Evolutionary conservation across 1,140 invertebrate genomes (phyloP), one percentile per base, ranked within the genome.

Genomic region (Drosophila albomicans): DNA sequence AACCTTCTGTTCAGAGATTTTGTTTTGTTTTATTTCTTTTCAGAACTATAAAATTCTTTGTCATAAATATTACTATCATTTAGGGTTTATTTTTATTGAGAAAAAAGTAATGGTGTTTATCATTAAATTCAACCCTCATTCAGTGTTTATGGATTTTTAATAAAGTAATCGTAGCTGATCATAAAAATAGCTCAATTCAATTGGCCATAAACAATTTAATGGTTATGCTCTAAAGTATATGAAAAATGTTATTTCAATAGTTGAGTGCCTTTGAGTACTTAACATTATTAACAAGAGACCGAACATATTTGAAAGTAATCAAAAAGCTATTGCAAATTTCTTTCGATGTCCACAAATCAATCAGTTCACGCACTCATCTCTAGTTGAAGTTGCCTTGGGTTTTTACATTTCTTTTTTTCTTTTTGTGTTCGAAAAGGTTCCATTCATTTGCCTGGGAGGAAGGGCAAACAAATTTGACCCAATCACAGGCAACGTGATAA

Each of bases 401-500:
- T 48, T 20, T 48, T 20, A 38, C 20, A 15, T 48, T 20, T 56
- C 5, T 15, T 7, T 8, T 43, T 16, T 28, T 35, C n/a, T n/a
- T n/a, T 32, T 43, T 35, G 3, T 25, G 20, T 25, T 25, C 28
- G 25, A 59, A 59, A 46, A 59, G 20, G 57, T 52, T 52, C 2
- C 30, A 3, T 54, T 41, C 16, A 28, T 20, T 56, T 20, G 35
- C 30, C 35, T 49, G 10, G 48, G 20, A 30, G 49, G 41, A 30
- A 54, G 5, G 51, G 41, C 63, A 65, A 65, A 65, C 63, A 65
- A 65, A 65, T 65, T 65, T 57, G 52, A 57, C 54, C 75, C 75
- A 82, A 73, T 82, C 56, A 65, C 72, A 71, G 79, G 75, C 77
- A 79, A 56, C 62, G 77, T 82, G 81, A 82, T 82, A 76, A 84